Evolutionary conservation across 2,888 invertebrate species (phyloP), one percentile per base, ranked within the genome.

Genomic region (Drosophila melanosoma): DNA sequence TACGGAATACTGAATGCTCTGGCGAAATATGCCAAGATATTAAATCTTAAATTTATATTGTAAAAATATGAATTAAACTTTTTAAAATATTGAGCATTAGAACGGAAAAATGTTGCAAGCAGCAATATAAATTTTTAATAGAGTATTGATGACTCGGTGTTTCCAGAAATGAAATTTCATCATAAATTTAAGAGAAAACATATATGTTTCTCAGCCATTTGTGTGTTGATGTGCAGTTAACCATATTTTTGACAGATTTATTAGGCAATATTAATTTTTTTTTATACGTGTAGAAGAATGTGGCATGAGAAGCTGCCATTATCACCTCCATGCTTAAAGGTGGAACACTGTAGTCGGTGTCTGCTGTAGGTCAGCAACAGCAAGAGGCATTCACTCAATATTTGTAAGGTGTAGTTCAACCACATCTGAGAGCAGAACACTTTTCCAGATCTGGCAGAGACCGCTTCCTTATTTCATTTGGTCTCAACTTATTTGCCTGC

Each of bases 231-330:
- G 66, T 69, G 72, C 70, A 80, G 72, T 78, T 83, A 78, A 66
- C 70, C 81, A 86, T 86, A 88, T 79, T 89, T 89, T 77, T 83
- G 88, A 89, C 90, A 89, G 89, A 87, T 89, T 90, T 90, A 89
- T 89, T 89, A 77, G 84, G 84, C 58, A 86, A 88, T 88, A 84
- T 86, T 77, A 83, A 83, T 89, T 82, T 85, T 73, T 74, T 85
- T 73, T 74, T 82, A 74, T 74, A 79, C 23, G 72, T 59, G 74
- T 62, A 59, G 60, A 56, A 52, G 69, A 60, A 69, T 68, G 81
- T 58, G 75, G 64, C 57, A 57, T 65, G 69, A 79, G 71, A 74
- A 74, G 83, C 83, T 83, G 73, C 63, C 86, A 82, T 83, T 84
- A 84, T 84, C 83, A 84, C 83, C 83, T 84, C 57, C 52, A 62